These are phyloP conservation scores for Bombus huntii DNA, from an alignment of 1,140 invertebrate species.

Conservation along the genomic window DNA sequence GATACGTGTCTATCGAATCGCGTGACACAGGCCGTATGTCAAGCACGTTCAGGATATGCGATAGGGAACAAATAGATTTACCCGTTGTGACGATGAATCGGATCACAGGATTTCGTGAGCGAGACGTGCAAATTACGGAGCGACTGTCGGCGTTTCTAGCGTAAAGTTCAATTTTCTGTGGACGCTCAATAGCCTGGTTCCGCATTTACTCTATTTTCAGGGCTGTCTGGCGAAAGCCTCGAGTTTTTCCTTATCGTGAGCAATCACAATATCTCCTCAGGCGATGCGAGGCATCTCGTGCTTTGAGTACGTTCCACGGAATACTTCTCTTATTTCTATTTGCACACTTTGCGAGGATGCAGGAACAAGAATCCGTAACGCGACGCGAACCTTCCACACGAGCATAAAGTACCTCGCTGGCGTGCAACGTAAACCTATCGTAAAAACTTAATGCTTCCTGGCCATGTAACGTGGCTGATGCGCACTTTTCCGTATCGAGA, in stretches of 20 bases:
- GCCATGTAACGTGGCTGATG: neutral
- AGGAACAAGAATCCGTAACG: conserved; percentile 42
- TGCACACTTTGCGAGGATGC: conserved; percentile 11
- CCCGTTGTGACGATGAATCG: neutral
- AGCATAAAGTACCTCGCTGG: neutral
- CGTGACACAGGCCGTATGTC: too few species aligned
- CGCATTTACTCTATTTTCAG: conserved; percentile 29
- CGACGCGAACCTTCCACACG: neutral
- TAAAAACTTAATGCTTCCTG: conserved; percentile 1
- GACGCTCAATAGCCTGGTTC: conserved; percentile 15
- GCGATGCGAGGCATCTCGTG: neutral
- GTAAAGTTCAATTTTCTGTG: conserved; percentile 53
- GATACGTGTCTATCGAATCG: too few species aligned
- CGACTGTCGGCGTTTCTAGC: neutral
- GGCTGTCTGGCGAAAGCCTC: neutral
- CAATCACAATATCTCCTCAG: conserved; percentile 48
- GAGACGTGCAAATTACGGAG: conserved; percentile 6
- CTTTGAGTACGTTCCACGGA: conserved; percentile 19
- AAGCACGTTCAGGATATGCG: neutral
- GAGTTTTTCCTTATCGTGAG: conserved; percentile 51
- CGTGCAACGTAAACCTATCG: neutral
- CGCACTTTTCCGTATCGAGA: neutral
- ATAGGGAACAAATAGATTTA: neutral
- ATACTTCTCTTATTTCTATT: conserved; percentile 49
- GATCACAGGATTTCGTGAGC: neutral